Conservation (phyloP, 2,888 invertebrate genomes). For the Brenthis hecate region DNA sequence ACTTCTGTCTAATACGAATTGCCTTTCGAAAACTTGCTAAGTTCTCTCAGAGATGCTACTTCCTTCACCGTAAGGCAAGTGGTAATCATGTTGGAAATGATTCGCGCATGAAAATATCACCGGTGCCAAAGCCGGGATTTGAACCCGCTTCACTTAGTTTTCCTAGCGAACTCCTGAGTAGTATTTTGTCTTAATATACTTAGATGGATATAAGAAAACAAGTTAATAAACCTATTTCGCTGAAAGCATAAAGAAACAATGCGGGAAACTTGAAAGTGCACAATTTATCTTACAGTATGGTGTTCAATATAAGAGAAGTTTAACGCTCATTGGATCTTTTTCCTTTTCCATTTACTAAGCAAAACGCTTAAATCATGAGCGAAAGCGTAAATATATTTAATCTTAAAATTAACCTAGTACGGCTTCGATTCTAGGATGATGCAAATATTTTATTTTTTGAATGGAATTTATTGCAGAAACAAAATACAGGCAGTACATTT, state of each 20-base stretch:
- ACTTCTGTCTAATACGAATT: too few species aligned
- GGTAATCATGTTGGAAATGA: too few species aligned
- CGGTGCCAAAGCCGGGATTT: too few species aligned
- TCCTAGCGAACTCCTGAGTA: too few species aligned
- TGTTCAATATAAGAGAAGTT: conserved; percentile 35
- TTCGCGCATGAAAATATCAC: too few species aligned
- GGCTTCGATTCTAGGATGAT: background rate
- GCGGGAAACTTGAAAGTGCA: conserved; percentile 13
- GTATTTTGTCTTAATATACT: background rate
- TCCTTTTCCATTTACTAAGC: conserved; percentile 20
- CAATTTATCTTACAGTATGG: conserved; percentile 28
- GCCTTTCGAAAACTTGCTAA: too few species aligned
- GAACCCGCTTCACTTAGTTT: too few species aligned
- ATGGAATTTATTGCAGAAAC: too few species aligned
- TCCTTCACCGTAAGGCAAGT: too few species aligned
- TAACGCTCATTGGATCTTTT: conserved; percentile 36
- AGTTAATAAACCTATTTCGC: background rate
- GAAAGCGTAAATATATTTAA: background rate
- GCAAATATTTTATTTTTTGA: too few species aligned
- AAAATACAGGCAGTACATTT: too few species aligned
- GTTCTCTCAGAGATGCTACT: too few species aligned
- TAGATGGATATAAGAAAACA: background rate
- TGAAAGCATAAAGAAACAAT: conserved; percentile 13
- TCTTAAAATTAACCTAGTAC: background rate
- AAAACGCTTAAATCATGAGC: background rate